Conservation (phyloP, 2,113 vertebrate genomes). For the Etheostoma cragini region DNA sequence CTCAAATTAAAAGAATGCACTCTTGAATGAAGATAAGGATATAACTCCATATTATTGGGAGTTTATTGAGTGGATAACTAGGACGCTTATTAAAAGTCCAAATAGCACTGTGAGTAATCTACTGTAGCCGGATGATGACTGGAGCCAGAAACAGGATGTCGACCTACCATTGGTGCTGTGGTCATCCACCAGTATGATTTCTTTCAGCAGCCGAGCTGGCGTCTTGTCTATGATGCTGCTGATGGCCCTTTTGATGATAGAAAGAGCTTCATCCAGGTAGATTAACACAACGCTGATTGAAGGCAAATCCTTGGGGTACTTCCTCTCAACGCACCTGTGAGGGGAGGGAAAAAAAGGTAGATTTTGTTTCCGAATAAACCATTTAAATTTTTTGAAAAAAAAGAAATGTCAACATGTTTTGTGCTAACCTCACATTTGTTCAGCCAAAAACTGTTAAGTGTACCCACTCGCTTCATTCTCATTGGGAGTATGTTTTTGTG, state of each 20-base stretch:
- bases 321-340: conserved; percentile 80
- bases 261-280: conserved; percentile 87
- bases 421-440: too few species aligned
- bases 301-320: conserved; percentile 82
- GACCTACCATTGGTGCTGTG: conserved; percentile 82
- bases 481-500: too few species aligned
- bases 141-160: neutral
- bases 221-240: conserved; percentile 84
- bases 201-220: conserved; percentile 80
- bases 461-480: too few species aligned
- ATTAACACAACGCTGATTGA: conserved; percentile 84
- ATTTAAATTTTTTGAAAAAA: neutral
- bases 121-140: neutral
- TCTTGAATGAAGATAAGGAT: too few species aligned
- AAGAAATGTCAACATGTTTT: too few species aligned
- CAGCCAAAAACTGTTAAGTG: too few species aligned
- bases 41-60: too few species aligned
- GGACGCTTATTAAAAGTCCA: neutral
- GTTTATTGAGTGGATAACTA: too few species aligned
- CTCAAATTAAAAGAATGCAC: too few species aligned
- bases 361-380: neutral
- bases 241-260: conserved; percentile 83
- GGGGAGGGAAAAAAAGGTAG: neutral
- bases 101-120: neutral
- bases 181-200: conserved; percentile 88